Evolutionary conservation across 2,113 vertebrate species (phyloP).

Genomic region (Ranitomeya variabilis): DNA sequence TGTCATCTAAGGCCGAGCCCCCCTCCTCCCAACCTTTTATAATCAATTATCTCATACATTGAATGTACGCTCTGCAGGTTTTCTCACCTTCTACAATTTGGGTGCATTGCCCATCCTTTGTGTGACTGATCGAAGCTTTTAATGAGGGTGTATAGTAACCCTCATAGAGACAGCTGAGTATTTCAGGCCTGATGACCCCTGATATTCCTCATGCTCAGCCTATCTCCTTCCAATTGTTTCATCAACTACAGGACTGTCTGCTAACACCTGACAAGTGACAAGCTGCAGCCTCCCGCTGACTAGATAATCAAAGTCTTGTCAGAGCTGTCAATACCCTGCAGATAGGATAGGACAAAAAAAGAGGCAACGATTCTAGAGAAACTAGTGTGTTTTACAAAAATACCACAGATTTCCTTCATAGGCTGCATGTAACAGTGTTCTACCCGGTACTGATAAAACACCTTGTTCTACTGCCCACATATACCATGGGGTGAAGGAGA

Average conservation of each 20-base stretch:
- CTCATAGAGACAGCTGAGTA: constrained; percentile 69
- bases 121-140: constrained; percentile 60
- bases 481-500: neutral
- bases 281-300: constrained; percentile 87
- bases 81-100: constrained; percentile 38
- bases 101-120: neutral
- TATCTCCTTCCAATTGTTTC: constrained; percentile 88
- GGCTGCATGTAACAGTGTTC: constrained; percentile 75
- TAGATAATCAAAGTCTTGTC: constrained; percentile 98
- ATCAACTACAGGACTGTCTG: constrained; percentile 80
- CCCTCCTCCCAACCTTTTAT: neutral
- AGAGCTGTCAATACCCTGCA: constrained; percentile 91
- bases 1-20: neutral
- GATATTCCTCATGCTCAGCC: constrained; percentile 72
- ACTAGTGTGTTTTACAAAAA: constrained; percentile 70
- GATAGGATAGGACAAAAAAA: constrained; percentile 77
- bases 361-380: constrained; percentile 77
- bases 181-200: constrained; percentile 77
- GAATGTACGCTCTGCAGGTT: constrained; percentile 10
- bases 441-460: constrained; percentile 62
- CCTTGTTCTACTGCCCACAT: neutral
- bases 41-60: constrained; percentile 27
- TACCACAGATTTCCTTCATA: constrained; percentile 73
- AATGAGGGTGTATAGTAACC: constrained; percentile 69
- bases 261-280: constrained; percentile 92